Evolutionary conservation across 2,113 vertebrate genomes (phyloP).

Genomic region (Varanus salvator): DNA sequence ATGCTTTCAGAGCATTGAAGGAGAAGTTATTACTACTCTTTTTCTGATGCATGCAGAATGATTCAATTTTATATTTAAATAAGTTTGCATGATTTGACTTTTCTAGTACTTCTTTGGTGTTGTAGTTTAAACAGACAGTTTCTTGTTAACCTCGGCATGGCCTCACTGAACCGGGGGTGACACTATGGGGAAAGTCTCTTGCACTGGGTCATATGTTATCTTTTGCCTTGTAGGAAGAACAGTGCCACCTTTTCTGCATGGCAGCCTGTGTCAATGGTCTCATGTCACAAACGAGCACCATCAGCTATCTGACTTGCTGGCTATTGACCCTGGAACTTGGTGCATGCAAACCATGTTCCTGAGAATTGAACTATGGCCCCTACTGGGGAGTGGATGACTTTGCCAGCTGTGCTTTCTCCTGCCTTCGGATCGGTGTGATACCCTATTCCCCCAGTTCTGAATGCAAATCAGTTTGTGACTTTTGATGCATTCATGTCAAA

Average conservation of each 20-base stretch:
- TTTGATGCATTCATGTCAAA: too few species aligned
- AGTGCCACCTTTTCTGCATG: not conserved
- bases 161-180: not conserved
- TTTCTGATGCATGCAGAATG: too few species aligned
- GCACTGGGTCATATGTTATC: not conserved
- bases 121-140: not conserved
- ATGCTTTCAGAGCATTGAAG: too few species aligned
- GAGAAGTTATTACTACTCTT: too few species aligned
- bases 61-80: too few species aligned
- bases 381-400: too few species aligned
- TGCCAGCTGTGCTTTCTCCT: too few species aligned
- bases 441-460: too few species aligned
- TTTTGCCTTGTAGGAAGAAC: not conserved
- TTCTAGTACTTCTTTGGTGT: not conserved
- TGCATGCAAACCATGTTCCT: not conserved
- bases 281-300: not conserved
- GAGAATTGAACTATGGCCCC: too few species aligned
- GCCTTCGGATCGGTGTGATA: too few species aligned
- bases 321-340: not conserved
- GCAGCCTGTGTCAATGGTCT: not conserved
- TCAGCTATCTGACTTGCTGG: not conserved
- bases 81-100: too few species aligned
- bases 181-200: not conserved
- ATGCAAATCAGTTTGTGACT: too few species aligned
- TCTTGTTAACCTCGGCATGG: not conserved